phyloP scores from a whole-genome alignment of 2,113 vertebrate species.

The Stictonetta naevosa region DNA sequence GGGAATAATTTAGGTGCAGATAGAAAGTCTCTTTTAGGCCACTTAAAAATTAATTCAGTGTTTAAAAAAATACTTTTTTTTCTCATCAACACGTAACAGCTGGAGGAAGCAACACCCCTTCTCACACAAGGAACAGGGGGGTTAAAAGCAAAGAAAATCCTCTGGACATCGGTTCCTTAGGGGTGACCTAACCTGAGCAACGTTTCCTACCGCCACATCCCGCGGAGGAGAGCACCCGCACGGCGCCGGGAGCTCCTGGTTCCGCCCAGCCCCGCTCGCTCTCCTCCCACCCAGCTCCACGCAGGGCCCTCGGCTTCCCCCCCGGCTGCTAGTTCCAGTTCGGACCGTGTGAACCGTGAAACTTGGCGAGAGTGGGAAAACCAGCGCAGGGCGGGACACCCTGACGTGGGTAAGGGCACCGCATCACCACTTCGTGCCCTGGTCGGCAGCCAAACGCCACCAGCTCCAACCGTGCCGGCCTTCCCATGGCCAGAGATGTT shows the following conservation, averaged over 20 bases:
- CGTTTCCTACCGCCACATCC: rapidly evolving
- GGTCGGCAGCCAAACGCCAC: background rate
- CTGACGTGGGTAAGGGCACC: background rate
- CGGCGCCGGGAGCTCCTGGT: background rate
- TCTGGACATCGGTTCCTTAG: background rate
- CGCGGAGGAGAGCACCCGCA: background rate
- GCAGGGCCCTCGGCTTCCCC: no score
- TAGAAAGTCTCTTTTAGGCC: constrained; percentile 40
- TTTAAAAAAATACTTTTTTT: constrained; percentile 47
- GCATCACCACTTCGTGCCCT: rapidly evolving
- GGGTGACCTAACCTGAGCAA: background rate
- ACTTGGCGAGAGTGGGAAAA: background rate
- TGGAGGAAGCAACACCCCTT: background rate
- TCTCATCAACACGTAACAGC: constrained; percentile 1
- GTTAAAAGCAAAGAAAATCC: background rate
- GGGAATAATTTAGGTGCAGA: background rate
- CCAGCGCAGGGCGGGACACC: rapidly evolving
- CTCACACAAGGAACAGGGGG: background rate
- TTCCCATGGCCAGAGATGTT: background rate
- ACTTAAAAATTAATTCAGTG: constrained; percentile 43
- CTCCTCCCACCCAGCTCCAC: background rate
- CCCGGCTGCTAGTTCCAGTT: background rate
- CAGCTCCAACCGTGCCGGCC: background rate
- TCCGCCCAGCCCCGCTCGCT: background rate
- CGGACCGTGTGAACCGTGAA: background rate